These are phyloP conservation scores for Holothuria scabra DNA, from an alignment of 53 echinoderm and acorn worm species.

Conservation along the genomic window DNA sequence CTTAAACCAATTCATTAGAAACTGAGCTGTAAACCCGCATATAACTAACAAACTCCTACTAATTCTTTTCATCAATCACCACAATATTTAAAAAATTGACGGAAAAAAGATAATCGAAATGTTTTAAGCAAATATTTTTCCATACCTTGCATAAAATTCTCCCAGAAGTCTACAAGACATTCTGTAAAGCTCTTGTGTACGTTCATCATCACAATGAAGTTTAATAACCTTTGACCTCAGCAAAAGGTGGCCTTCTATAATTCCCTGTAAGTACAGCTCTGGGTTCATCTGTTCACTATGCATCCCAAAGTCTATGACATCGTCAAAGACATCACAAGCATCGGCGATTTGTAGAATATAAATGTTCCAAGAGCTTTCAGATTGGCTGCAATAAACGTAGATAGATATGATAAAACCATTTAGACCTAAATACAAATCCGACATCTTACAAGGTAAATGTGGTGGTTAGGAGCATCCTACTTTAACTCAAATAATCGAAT, in stretches of 20 bases:
- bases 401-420: neutral
- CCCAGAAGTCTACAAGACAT: slow-evolving; percentile 43
- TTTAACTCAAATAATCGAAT: too few species aligned
- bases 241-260: slow-evolving; percentile 40
- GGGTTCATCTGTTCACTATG: slow-evolving; percentile 49
- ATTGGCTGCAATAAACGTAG: neutral
- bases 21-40: too few species aligned
- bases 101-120: neutral
- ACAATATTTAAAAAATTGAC: neutral
- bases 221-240: slow-evolving; percentile 40
- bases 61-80: too few species aligned
- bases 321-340: slow-evolving; percentile 14
- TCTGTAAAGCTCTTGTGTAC: neutral
- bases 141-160: slow-evolving; percentile 43
- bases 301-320: slow-evolving; percentile 29
- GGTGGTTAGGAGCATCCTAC: too few species aligned
- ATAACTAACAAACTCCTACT: too few species aligned
- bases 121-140: neutral
- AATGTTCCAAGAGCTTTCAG: slow-evolving; percentile 39
- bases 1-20: too few species aligned
- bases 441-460: too few species aligned
- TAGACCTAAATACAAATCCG: neutral
- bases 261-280: slow-evolving; percentile 38
- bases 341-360: slow-evolving; percentile 16
- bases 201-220: neutral